A percentile compares a stretch with the other conserved stretches of the same genome.
Evolutionary conservation across 2,113 vertebrate genomes (phyloP).

Genomic region (Bettongia penicillata): DNA sequence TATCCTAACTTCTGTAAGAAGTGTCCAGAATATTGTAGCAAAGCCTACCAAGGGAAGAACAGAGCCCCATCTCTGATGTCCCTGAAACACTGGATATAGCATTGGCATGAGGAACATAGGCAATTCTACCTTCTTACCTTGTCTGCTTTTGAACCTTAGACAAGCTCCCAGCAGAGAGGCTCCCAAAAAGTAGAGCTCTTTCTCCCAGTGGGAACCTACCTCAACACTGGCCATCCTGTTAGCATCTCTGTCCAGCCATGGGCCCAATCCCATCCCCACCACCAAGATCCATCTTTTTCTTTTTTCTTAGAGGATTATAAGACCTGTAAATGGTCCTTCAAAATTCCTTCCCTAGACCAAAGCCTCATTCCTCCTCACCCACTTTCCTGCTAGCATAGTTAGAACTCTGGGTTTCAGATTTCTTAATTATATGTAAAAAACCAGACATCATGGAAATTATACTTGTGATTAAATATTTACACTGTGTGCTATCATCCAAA

Average conservation of each 20-base stretch:
- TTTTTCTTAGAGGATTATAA: neutral
- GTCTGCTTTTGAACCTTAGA: neutral
- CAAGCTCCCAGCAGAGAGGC: neutral
- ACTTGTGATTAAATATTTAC: conserved; percentile 55
- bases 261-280: neutral
- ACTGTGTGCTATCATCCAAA: neutral
- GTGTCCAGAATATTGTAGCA: neutral
- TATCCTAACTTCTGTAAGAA: neutral
- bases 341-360: neutral
- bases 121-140: neutral
- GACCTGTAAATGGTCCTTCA: neutral
- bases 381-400: neutral
- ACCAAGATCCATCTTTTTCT: neutral
- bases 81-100: neutral
- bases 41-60: neutral
- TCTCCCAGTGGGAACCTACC: neutral
- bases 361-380: neutral
- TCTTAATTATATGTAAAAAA: conserved; percentile 59
- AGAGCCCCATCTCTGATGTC: neutral
- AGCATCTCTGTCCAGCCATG: neutral
- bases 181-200: neutral
- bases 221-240: neutral
- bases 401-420: neutral
- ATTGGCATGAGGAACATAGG: neutral
- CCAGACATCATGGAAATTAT: conserved; percentile 45